Base-by-base conservation (phyloP, 2,113 vertebrate genomes). In the Cairina moschata region DNA sequence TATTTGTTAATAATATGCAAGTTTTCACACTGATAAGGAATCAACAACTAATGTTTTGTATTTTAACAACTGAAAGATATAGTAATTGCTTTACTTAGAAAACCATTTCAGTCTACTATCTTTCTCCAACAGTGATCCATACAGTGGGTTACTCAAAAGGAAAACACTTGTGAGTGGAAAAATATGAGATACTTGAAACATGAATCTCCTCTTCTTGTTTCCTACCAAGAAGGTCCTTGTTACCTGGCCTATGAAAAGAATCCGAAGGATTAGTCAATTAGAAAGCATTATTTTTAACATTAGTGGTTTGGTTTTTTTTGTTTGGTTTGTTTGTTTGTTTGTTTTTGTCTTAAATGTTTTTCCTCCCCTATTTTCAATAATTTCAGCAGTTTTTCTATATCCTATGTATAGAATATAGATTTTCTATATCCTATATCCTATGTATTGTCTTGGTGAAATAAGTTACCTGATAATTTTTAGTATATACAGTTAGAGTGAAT, bases 71-170 rank as follows among this genome's bases (percentile, higher is more conserved):
- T 17, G 34, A 28, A 67, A 78, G 71, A 54, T 17, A 29, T 3
- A 17, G 29, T 42, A 66, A 23, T 28, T 44, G 38, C 26, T 71
- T 78, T 59, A 11, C 18, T 72, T 42, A 54, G 72, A 68, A 59
- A 34, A 77, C n/a, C 4, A 17, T 59, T 55, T 69, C 1, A 2
- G 50, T 65, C 17, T 46, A 2, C 54, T 31, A 0, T 29, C 20
- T 50, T 73, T 62, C 15, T 56, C 9, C 50, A 78, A 0, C 22
- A 34, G 31, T 7, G 8, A 82, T 77, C 69, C 25, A 9, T 50
- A 26, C 11, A 9, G 16, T 23, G 13, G 55, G 20, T 50, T 63
- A 11, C 34, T 46, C 15, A 36, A 44, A 52, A 50, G 31, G 55
- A 81, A 80, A 87, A 87, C 12, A 60, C 4, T 29, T 31, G 40